phyloP scores from a whole-genome alignment of 2,888 invertebrate species.

The Cryptus armator region DNA sequence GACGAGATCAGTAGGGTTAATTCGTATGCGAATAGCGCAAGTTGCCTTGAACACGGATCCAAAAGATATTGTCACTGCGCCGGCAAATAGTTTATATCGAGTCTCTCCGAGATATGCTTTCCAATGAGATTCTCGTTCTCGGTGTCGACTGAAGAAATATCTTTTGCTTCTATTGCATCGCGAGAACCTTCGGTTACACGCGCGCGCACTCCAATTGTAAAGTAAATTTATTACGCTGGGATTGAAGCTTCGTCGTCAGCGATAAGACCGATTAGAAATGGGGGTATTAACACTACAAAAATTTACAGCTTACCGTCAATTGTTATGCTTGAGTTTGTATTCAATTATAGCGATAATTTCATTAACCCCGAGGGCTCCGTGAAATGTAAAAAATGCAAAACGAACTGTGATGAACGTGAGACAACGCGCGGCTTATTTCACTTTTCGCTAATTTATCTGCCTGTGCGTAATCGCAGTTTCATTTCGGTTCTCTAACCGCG shows the following conservation, averaged over 20 bases:
- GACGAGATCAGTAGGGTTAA: constrained; percentile 82
- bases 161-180: neutral
- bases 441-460: neutral
- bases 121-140: neutral
- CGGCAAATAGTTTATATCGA: constrained; percentile 8
- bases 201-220: neutral
- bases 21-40: constrained; percentile 78
- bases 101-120: neutral
- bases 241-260: constrained; percentile 6
- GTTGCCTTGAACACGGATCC: constrained; percentile 79
- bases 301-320: neutral
- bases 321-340: neutral
- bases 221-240: constrained; percentile 11
- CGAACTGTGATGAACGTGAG: constrained; percentile 27
- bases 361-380: neutral
- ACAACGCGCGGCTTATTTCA: neutral
- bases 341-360: neutral
- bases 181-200: neutral
- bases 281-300: neutral
- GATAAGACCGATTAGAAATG: constrained; percentile 8
- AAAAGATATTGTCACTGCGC: constrained; percentile 82
- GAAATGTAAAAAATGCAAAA: neutral
- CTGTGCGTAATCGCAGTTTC: constrained; percentile 9
- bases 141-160: neutral
- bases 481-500: neutral